Base-by-base conservation (phyloP, 2,797 vertebrate genomes). In the Picus viridis region DNA sequence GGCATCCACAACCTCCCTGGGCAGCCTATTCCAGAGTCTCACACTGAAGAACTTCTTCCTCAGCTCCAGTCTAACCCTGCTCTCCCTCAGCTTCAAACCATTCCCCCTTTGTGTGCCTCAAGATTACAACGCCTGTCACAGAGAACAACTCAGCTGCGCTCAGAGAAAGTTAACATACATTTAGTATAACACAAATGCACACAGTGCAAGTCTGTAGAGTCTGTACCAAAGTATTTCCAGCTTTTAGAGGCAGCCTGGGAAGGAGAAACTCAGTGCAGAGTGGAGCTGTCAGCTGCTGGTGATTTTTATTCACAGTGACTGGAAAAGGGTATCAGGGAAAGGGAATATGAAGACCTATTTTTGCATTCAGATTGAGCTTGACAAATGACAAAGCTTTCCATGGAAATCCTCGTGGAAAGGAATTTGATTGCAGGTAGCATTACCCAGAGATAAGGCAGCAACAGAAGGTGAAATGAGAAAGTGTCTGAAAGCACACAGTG, bases 241-340 rank as follows among this genome's bases (percentile, higher is more conserved):
- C 18, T 69, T 83, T 89, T 53, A 72, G 26, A 75, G 12, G n/a
- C 53, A 70, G 69, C 43, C n/a, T 78, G 3, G 1, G 81, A 80
- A 69, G 23, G 34, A 81, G 39, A 70, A 88, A 72, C 7, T 88
- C 39, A 53, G 12, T n/a, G 69, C 19, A 62, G 83, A 89, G 63
- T 30, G 56, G 26, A 88, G 57, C 43, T 94, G 81, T 70, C 90
- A 91, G 68, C 12, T 83, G 39, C 17, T 16, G 0, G 47, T 84
- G 86, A 90, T 86, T 92, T 88, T 94, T 86, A 93, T 92, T 64
- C 69, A 45, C 49, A 82, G 27, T 84, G 85, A 91, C 64, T 86
- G 45, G 39, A 67, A 85, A 69, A 78, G 63, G 43, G 2, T 67
- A 51, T 45, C 22, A 67, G 39, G 45, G 16, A 83, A 12, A 19